Percentiles rank a stretch among this genome's conserved stretches.
Evolutionary conservation across 30 jellyfish, hydroid and myxozoan species (phyloP).

Genomic region (Cassiopea andromeda): DNA sequence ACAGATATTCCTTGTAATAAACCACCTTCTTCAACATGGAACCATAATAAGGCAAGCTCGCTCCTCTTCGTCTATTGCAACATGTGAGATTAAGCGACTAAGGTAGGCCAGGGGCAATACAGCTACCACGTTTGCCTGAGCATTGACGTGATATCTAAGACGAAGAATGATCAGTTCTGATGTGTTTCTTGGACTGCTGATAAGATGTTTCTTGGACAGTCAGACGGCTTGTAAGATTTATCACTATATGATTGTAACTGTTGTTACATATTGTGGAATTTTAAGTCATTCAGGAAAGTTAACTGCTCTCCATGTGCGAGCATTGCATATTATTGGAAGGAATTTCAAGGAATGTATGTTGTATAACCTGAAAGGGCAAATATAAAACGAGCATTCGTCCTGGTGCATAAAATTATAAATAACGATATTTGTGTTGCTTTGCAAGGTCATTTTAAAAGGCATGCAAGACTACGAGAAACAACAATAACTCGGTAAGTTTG

Average conservation of each 20-base stretch:
- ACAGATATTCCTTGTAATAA: no score
- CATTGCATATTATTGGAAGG: slow-evolving; percentile 4
- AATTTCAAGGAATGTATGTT: slow-evolving; percentile 44
- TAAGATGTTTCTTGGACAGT: slow-evolving; percentile 45
- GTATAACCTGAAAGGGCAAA: slow-evolving; percentile 34
- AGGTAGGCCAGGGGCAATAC: no score
- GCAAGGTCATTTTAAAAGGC: slow-evolving; percentile 43
- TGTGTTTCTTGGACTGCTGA: no score
- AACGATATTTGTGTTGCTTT: slow-evolving; percentile 25
- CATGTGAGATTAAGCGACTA: no score
- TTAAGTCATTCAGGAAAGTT: slow-evolving; percentile 39
- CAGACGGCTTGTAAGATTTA: slow-evolving; percentile 26
- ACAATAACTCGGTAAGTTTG: slow-evolving; percentile 37
- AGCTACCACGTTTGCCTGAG: no score
- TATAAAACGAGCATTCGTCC: slow-evolving; percentile 40
- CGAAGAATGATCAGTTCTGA: no score
- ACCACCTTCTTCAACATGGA: no score
- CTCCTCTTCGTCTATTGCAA: no score
- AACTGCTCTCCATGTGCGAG: slow-evolving; percentile 50
- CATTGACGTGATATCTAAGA: no score
- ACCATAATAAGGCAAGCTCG: no score
- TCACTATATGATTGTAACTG: not conserved
- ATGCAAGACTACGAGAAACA: slow-evolving; percentile 55
- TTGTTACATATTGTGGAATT: slow-evolving; percentile 23
- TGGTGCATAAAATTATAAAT: slow-evolving; percentile 28